Conservation (phyloP, 2,113 vertebrate genomes). For the Serinus canaria region DNA sequence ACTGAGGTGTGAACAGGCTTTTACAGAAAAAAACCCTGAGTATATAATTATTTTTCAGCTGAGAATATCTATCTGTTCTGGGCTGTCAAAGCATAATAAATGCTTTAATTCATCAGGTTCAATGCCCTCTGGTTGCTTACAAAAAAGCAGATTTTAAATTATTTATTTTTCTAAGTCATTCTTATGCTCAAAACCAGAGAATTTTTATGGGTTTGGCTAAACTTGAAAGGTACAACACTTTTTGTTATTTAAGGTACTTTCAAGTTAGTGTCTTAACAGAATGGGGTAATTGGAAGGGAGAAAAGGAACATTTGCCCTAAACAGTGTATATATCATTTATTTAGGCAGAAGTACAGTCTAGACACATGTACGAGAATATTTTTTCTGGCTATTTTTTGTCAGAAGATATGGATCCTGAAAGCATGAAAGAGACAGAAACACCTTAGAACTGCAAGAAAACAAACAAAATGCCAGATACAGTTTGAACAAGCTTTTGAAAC, state of each 20-base stretch:
- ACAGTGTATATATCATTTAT: not conserved
- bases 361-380: not conserved
- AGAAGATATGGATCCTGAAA: not conserved
- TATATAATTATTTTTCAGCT: not conserved
- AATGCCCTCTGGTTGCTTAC: not conserved
- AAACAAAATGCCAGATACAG: constrained; percentile 10
- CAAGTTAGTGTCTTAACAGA: not conserved
- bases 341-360: not conserved
- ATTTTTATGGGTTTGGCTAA: not conserved
- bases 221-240: not conserved
- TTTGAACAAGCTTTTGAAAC: not conserved
- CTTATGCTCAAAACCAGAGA: not conserved
- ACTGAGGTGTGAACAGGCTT: not conserved
- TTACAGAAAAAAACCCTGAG: not conserved
- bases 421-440: not conserved
- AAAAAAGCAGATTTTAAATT: not conserved
- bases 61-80: not conserved
- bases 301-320: not conserved
- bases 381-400: constrained; percentile 26
- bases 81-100: not conserved
- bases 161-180: not conserved
- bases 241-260: not conserved
- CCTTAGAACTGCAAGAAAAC: not conserved
- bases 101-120: not conserved
- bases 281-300: not conserved